phyloP scores from a whole-genome alignment of 2,888 invertebrate genomes.

The Bombyx huttoni region DNA sequence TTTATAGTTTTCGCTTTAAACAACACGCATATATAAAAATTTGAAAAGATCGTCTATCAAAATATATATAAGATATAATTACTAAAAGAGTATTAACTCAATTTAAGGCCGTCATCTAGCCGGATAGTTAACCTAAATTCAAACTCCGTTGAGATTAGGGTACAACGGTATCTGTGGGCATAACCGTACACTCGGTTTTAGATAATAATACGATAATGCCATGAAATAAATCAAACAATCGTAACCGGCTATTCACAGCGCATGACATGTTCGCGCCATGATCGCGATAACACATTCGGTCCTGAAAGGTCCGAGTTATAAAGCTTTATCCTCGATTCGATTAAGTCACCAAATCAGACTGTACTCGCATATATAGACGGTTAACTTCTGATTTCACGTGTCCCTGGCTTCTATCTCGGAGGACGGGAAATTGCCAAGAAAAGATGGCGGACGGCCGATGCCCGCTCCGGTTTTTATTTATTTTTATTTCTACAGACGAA shows the following conservation, averaged over 20 bases:
- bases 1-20: too few relatives aligned
- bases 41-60: too few relatives aligned
- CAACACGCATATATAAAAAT: too few relatives aligned
- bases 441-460: slow-evolving; percentile 35
- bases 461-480: slow-evolving; percentile 40
- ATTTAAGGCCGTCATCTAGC: too few relatives aligned
- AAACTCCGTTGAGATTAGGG: too few relatives aligned
- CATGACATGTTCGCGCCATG: slow-evolving; percentile 21
- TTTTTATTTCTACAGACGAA: slow-evolving; percentile 41
- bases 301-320: slow-evolving; percentile 31
- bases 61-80: too few relatives aligned
- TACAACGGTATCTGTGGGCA: neutral
- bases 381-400: slow-evolving; percentile 60
- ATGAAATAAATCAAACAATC: slow-evolving; percentile 20
- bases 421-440: slow-evolving; percentile 57
- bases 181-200: neutral
- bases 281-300: slow-evolving; percentile 21
- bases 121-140: too few relatives aligned
- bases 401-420: slow-evolving; percentile 44
- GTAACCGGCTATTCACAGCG: slow-evolving; percentile 27
- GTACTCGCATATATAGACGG: slow-evolving; percentile 51
- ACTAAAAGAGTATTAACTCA: too few relatives aligned
- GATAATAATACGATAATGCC: slow-evolving; percentile 1
- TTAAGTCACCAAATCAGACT: slow-evolving; percentile 56
- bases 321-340: slow-evolving; percentile 43